Conservation (phyloP, 2,113 vertebrate genomes). For the Solenodon paradoxus region DNA sequence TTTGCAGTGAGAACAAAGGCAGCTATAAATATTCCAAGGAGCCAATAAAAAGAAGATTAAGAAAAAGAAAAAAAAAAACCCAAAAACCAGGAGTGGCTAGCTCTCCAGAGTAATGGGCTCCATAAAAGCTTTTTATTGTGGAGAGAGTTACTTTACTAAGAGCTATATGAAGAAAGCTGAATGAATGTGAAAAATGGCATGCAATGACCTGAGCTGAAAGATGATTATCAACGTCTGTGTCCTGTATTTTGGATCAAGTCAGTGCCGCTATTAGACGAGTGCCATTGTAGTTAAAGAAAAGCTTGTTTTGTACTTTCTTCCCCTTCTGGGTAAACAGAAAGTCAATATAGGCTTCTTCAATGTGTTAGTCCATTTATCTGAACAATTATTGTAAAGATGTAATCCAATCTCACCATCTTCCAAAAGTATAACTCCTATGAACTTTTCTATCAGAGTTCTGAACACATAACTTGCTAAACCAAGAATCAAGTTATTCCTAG, state of each 20-base stretch:
- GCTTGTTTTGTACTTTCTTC: slow-evolving; percentile 82
- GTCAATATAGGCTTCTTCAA: slow-evolving; percentile 78
- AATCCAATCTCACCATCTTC: slow-evolving; percentile 64
- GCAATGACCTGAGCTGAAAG: slow-evolving; percentile 86
- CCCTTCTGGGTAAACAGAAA: slow-evolving; percentile 82
- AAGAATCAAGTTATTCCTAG: slow-evolving; percentile 32
- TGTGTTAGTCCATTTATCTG: slow-evolving; percentile 77
- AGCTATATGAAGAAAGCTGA: slow-evolving; percentile 85
- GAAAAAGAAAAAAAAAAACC: slow-evolving; percentile 20
- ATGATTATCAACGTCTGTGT: slow-evolving; percentile 87
- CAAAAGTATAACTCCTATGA: slow-evolving; percentile 27
- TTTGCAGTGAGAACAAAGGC: slow-evolving; percentile 85
- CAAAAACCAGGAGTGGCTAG: slow-evolving; percentile 80
- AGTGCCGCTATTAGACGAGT: slow-evolving; percentile 85
- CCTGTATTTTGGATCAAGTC: slow-evolving; percentile 82
- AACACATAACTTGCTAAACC: not conserved
- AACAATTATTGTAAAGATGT: slow-evolving; percentile 81
- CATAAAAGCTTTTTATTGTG: slow-evolving; percentile 90
- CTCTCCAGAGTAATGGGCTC: slow-evolving; percentile 84
- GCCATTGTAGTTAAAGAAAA: slow-evolving; percentile 86
- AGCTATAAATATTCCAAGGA: slow-evolving; percentile 87
- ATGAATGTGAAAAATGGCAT: slow-evolving; percentile 88
- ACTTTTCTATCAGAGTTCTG: slow-evolving; percentile 47
- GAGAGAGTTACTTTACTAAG: slow-evolving; percentile 86
- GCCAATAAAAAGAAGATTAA: slow-evolving; percentile 82